These are phyloP conservation scores for Gallinago nigripennis DNA, from an alignment of 2,797 vertebrate species.

Conservation along the genomic window DNA sequence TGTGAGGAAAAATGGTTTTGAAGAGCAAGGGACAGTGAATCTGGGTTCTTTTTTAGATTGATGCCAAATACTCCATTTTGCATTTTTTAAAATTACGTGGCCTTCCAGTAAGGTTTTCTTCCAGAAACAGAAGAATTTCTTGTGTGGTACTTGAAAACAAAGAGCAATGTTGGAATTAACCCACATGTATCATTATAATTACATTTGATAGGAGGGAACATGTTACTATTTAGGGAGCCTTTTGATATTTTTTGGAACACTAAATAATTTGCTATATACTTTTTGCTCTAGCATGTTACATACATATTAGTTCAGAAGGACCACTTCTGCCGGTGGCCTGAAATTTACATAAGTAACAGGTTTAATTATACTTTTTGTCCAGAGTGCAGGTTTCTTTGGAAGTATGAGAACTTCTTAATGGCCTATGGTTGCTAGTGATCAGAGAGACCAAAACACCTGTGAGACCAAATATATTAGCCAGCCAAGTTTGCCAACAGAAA, in stretches of 20 bases:
- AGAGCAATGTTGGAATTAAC: background rate
- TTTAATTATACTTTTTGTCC: background rate
- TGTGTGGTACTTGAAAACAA: background rate
- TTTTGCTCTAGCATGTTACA: background rate
- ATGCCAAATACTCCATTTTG: background rate
- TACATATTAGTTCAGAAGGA: background rate
- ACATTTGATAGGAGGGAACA: background rate
- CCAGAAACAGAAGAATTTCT: background rate
- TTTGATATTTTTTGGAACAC: conserved; percentile 9
- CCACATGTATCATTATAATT: background rate
- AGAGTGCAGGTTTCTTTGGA: background rate
- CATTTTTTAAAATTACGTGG: background rate
- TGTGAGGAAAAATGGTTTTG: background rate
- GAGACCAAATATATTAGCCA: background rate
- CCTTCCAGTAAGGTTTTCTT: background rate
- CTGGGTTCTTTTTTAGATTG: background rate
- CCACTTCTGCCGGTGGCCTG: background rate
- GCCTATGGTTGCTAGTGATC: background rate
- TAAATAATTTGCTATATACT: background rate
- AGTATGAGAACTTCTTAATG: background rate
- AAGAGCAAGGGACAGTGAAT: background rate
- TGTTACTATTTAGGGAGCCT: background rate
- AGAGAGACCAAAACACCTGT: conserved; percentile 10
- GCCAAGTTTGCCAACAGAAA: conserved; percentile 11
- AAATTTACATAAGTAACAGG: background rate